Base-by-base conservation (phyloP, 2,888 invertebrate genomes). In the Parnassius apollo region DNA sequence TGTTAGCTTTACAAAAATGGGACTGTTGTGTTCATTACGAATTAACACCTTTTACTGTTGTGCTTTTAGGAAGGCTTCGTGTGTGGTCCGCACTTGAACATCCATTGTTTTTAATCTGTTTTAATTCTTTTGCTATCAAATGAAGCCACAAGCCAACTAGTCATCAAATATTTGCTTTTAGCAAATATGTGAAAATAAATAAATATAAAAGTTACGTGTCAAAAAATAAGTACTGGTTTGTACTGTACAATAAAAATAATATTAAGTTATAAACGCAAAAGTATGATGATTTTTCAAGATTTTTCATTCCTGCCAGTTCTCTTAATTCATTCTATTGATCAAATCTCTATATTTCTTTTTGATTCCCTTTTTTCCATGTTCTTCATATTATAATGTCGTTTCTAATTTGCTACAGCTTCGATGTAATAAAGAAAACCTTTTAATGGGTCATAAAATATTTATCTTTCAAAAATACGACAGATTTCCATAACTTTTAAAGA, bases 11-110 rank as follows among this genome's bases (percentile, higher is more conserved):
- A 78, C 80, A 85, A 86, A 87, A 87, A 88, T 85, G 86, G 85
- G 77, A 81, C 81, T 71, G 65, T 74, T 83, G 82, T 85, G 81
- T 76, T 83, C 81, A 82, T 88, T 90, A 85, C 82, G 82, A 81
- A 78, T 91, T 91, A 91, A 80, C 91, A 87, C 91, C 88, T 90
- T 91, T 90, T 88, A 91, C 85, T 89, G 85, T 82, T 79, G 80
- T 79, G 78, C 82, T 86, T 85, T 83, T 82, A 83, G 78, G 77
- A 75, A 76, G 70, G 63, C 86, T 71, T 71, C 83, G 86, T 90
- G 91, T 90, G 91, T 88, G 91, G 91, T 88, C 90, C 68, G 65
- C 65, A 61, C 63, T 61, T 42, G n/a, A 51, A 66, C 60, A 66
- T 68, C 13, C 66, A 67, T 64, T 71, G 62, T 63, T 68, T 71